Percentiles rank a stretch among this genome's conserved stretches.
These are phyloP conservation scores for Drosophila macrothrix DNA, from an alignment of 2,888 invertebrate species.

Conservation along the genomic window DNA sequence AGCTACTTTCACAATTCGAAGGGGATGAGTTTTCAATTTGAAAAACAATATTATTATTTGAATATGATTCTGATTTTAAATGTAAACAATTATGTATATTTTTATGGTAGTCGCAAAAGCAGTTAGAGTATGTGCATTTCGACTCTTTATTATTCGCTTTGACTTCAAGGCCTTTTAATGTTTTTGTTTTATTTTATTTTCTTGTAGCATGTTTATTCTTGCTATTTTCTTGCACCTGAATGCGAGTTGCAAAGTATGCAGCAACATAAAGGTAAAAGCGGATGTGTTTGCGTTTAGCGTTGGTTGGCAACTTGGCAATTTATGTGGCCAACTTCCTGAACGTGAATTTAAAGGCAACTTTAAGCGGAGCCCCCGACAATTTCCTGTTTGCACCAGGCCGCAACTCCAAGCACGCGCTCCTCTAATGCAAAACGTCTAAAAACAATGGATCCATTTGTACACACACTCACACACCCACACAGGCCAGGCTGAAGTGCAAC, in stretches of 20 bases:
- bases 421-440: constrained; percentile 50
- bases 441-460: constrained; percentile 78
- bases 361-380: constrained; percentile 48
- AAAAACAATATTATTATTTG: too few relatives aligned
- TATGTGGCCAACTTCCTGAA: constrained; percentile 62
- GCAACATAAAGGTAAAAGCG: constrained; percentile 43
- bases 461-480: constrained; percentile 6
- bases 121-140: constrained; percentile 9
- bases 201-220: constrained; percentile 10
- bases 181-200: constrained; percentile 14
- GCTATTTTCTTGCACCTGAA: constrained; percentile 31
- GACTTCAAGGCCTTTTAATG: background rate
- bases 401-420: constrained; percentile 21
- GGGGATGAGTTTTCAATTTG: background rate
- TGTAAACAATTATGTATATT: background rate
- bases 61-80: too few relatives aligned
- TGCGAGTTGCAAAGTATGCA: constrained; percentile 42
- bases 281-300: constrained; percentile 71
- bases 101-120: background rate
- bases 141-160: background rate
- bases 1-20: background rate
- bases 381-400: constrained; percentile 63
- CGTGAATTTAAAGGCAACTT: constrained; percentile 56
- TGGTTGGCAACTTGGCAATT: constrained; percentile 73
- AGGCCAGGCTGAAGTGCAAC: constrained; percentile 60